Evolutionary conservation across 2,797 vertebrate species (phyloP).

Genomic region (Delichon dasypus): DNA sequence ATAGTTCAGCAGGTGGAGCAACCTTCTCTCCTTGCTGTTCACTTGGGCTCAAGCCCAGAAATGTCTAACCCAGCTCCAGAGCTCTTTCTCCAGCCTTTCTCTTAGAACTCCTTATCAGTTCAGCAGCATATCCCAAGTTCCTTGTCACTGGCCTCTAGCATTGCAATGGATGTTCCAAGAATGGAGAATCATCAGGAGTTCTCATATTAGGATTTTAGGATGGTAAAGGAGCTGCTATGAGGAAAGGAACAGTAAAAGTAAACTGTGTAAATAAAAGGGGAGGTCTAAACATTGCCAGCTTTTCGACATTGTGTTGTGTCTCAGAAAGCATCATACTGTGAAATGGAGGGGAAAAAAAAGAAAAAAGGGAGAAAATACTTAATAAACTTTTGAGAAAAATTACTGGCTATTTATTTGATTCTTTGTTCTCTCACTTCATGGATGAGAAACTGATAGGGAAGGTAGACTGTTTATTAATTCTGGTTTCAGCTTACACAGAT

Average conservation of each 20-base stretch:
- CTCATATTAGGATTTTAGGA: background rate
- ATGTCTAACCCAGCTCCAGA: background rate
- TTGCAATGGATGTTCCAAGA: background rate
- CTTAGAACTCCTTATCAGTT: background rate
- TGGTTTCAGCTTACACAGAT: background rate
- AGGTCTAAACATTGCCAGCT: background rate
- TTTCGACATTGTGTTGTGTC: background rate
- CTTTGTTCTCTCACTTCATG: background rate
- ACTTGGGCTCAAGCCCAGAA: background rate
- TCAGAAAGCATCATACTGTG: background rate
- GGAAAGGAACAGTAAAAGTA: background rate
- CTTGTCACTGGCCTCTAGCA: background rate
- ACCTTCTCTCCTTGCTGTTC: background rate
- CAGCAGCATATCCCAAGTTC: background rate
- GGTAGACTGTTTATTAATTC: background rate
- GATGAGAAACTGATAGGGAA: background rate
- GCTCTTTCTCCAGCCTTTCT: background rate
- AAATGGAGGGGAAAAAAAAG: background rate
- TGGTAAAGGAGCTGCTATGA: background rate
- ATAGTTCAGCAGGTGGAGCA: background rate
- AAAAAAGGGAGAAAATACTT: background rate
- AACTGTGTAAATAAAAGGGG: background rate
- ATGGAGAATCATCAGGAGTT: background rate
- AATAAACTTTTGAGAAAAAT: background rate
- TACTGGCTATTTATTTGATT: background rate